Base-by-base conservation (phyloP, 2,888 invertebrate species). In the Protodeltote pygarga region DNA sequence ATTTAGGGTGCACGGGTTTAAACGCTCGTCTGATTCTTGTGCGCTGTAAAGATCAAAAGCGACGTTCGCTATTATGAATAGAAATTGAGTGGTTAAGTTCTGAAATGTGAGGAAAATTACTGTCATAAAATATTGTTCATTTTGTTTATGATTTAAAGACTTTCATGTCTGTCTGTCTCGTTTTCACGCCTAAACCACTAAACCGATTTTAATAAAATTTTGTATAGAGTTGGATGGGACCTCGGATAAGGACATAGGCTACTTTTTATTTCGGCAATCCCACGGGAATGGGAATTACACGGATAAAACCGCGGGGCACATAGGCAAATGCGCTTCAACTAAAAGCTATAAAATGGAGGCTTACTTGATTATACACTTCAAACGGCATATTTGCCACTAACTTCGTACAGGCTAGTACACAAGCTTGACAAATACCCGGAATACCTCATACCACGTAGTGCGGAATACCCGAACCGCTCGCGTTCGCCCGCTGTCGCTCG, bases 401-500 rank as follows among this genome's bases (percentile, higher is more conserved):
- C 59, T 51, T 51, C 34, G 46, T 64, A 60, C 67, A 64, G 63
- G 42, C 50, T 58, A 64, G 55, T 59, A 62, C 61, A 55, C 54
- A 57, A 51, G 57, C 44, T 45, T 54, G 52, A 64, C 70, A 70
- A 72, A 72, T 70, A 70, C 42, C 59, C 46, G 35, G 63, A 76
- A 75, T 74, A 65, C 63, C 65, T 63, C 63, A 66, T 62, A 64
- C 66, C 57, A 59, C 59, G 46, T 46, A 52, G 52, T 48, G 40
- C 54, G 57, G 65, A 68, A 67, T 58, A 68, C 71, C 63, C 49
- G 64, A 70, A 67, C 71, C 72, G 48, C 72, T 69, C 68, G 62
- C 72, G 48, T 71, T 69, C 68, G 62, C 73, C 70, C 69, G 63
- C 65, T 55, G 68, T 51, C 60, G 76, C 71, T 87, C 88, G 85